Evolutionary conservation across 2,797 vertebrate species (phyloP), one percentile per base, ranked within the genome.

Genomic region (Pseudocheirus occidentalis): DNA sequence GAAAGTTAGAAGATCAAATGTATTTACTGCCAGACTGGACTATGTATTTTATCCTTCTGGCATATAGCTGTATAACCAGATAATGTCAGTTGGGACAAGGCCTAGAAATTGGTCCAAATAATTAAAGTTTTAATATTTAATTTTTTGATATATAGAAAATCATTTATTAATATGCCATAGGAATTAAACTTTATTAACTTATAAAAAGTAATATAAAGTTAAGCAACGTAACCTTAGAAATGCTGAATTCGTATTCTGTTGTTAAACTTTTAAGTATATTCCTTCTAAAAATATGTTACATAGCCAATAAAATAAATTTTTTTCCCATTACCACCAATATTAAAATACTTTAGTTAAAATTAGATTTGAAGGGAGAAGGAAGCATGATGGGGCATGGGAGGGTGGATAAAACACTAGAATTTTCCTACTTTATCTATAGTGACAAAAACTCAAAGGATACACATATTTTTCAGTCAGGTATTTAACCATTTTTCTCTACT

Each of bases 401-500:
- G 62, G 50, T 3, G 52, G 55, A 59, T 93, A 87, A 58, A 90
- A 34, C 6, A 93, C 54, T 94, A 95, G 92, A 50, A 53, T 95
- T 58, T 58, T 97, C 40, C 40, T 96, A 92, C 91, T 93, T 97
- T 92, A 93, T 97, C 55, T 81, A 29, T 54, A 92, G 95, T 92
- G 55, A 95, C 55, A 96, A 96, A 94, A 94, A 94, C 95, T 91
- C 96, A 94, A 24, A 96, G 91, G 92, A 40, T 92, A 90, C 50
- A n/a, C 95, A 91, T 97, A 93, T 93, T 90, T 90, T 96, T 90
- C 96, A 96, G 93, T 93, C 62, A 91, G 94, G 81, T 89, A 97
- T 97, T 98, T 98, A 98, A 81, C 96, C 94, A 94, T 97, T 98
- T 98, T 98, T 99, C 97, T 99, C 96, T 98, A 93, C 98, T 99